Conservation (phyloP, 2,797 vertebrate species). For the Rhynchotus rufescens region DNA sequence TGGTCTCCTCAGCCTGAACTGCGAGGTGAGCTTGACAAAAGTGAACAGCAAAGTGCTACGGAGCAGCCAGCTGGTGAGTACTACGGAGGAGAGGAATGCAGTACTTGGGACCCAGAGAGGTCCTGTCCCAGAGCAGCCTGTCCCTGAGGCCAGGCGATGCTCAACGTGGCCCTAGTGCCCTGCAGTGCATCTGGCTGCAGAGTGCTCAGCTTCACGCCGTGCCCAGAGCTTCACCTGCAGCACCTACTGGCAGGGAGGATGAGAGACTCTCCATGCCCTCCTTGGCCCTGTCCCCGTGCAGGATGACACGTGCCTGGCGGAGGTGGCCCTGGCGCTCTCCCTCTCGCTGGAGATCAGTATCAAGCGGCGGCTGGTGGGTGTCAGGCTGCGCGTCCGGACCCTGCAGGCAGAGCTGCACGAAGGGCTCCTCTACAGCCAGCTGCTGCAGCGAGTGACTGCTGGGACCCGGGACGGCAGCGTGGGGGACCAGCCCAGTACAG, state of each 20-base stretch:
- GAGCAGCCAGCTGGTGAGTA: slow-evolving; percentile 92
- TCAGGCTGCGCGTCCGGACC: slow-evolving; percentile 83
- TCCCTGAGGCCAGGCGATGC: background rate
- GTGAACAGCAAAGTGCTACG: slow-evolving; percentile 96
- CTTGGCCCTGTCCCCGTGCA: background rate
- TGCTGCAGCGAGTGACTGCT: slow-evolving; percentile 63
- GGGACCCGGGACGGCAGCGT: background rate
- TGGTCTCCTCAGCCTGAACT: slow-evolving; percentile 82
- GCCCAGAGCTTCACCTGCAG: background rate
- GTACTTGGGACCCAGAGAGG: accelerated
- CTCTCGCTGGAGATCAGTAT: slow-evolving; percentile 87
- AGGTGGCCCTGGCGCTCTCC: slow-evolving; percentile 89
- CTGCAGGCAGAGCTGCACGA: slow-evolving; percentile 94
- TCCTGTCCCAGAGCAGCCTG: background rate
- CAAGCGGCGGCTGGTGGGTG: slow-evolving; percentile 80
- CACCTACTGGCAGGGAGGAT: accelerated
- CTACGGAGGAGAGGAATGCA: background rate
- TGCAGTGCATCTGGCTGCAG: background rate
- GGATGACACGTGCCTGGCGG: slow-evolving; percentile 93
- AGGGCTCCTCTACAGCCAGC: slow-evolving; percentile 90
- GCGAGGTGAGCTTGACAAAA: slow-evolving; percentile 89
- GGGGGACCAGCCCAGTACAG: background rate
- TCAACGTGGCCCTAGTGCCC: background rate
- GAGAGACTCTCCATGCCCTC: background rate
- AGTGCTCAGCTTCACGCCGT: background rate